Evolutionary conservation across 2,888 invertebrate species (phyloP), one percentile per base, ranked within the genome.

Genomic region (Agapostemon virescens): DNA sequence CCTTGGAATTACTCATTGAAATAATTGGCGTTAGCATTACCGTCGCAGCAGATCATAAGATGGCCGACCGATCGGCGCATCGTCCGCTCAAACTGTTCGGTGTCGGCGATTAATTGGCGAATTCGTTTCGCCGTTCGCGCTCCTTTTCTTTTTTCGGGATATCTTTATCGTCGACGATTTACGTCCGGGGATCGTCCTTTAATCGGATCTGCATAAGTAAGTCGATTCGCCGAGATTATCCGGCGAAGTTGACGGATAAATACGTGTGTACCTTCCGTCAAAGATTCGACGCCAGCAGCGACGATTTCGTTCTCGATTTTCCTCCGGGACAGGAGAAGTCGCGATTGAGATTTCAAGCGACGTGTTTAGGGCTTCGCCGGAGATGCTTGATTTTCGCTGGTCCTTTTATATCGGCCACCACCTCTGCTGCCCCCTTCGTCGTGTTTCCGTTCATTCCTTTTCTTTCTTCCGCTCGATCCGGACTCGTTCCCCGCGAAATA

Each of bases 61-160:
- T 40, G 9, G 40, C 30, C 4, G 23, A 61, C n/a, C 23, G 23
- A 26, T 69, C 20, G 74, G 68, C 67, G 61, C 36, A 20, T 73
- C 26, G 69, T 64, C 40, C 70, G 75, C 83, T 45, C 69, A 61
- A 64, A 67, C 1, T n/a, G n/a, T n/a, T n/a, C n/a, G 49, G 17
- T 42, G 78, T 77, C 81, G 78, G 74, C 80, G 82, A 82, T 79
- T 82, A 79, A 82, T 86, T 81, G 84, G 73, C 72, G 63, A 75
- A 45, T 74, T 83, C 76, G 79, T 74, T 68, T n/a, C 2, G 26
- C 55, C 26, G 26, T 33, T 13, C 1, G 2, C 2, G 5, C 17
- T 30, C 23, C 13, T 66, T 61, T 66, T 20, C 67, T 23, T 30
- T 45, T n/a, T 78, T 69, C 75, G 33, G 17, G 66, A 33, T 74